Evolutionary conservation across 2,113 vertebrate species (phyloP).

Genomic region (Cepphus grylle): DNA sequence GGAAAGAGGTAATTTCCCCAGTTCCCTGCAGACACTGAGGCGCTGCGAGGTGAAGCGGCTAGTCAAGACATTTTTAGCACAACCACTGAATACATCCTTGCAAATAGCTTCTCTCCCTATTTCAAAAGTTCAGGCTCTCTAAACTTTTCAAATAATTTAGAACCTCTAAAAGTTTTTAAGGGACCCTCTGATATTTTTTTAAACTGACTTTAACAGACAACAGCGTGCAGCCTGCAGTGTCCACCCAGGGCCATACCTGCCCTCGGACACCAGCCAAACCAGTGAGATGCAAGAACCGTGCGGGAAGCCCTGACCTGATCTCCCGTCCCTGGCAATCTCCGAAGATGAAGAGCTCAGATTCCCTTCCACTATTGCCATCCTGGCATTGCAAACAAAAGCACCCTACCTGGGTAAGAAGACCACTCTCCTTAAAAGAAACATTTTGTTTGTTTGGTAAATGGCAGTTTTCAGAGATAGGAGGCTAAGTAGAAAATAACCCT

Average conservation of each 20-base stretch:
- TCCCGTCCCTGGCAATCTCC: fast-evolving
- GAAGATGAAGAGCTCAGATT: neutral
- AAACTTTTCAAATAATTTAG: neutral
- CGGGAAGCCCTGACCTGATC: neutral
- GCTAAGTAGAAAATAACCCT: neutral
- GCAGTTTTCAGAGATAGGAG: neutral
- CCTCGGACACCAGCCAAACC: neutral
- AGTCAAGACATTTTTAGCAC: neutral
- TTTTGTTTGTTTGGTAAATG: neutral
- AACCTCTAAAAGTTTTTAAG: neutral
- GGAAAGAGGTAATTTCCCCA: neutral
- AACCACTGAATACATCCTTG: neutral
- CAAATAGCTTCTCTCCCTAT: neutral
- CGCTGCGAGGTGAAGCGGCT: neutral
- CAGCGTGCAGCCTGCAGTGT: fast-evolving
- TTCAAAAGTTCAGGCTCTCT: neutral
- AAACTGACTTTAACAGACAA: neutral
- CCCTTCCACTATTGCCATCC: neutral
- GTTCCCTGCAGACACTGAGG: neutral
- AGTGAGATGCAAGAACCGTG: neutral
- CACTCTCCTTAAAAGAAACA: fast-evolving
- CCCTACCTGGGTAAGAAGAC: neutral
- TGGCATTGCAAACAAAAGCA: neutral
- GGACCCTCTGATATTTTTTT: neutral
- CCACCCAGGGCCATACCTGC: neutral